Base-by-base conservation (phyloP, 2,888 invertebrate species). In the Hypercompe scribonia region DNA sequence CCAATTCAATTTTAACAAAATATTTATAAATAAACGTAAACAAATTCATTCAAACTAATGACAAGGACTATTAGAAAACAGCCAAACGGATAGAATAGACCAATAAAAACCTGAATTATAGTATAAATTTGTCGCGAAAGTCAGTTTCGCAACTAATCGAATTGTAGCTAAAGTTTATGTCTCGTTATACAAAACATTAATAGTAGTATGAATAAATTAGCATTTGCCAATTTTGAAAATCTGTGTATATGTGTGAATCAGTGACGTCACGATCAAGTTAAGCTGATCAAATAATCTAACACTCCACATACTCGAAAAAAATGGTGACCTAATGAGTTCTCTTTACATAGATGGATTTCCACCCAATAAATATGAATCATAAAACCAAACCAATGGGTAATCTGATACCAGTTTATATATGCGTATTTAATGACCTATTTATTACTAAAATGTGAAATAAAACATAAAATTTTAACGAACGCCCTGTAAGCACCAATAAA, bases 381-480 rank as follows among this genome's bases (percentile, higher is more conserved):
- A 58, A 68, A 54, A 54, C 11, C 50, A 34, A 28, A 46, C 50
- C 46, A 42, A 64, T 42, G 21, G 33, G 11, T 46, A 34, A 65
- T 50, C 50, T 33, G n/a, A 64, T n/a, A 63, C 13, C 58, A n/a
- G 39, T 28, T 24, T 58, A 31, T 24, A 24, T 66, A 50, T 39
- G 31, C 39, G 39, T 61, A 67, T 71, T 72, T 68, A 64, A 68
- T n/a, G 36, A 50, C 64, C 42, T 73, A 76, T 73, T 31, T 73
- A 72, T 71, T 73, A 64, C 73, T 66, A 67, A 68, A 71, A 74
- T 78, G 72, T 75, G 58, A 75, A 75, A 74, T 74, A 72, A 81
- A 70, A 71, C 13, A 80, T 72, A 71, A 73, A 76, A 73, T 33
- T 67, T 80, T 80, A 67, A 80, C 68, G 77, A 74, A 78, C 71